Percentiles rank a stretch among this genome's conserved stretches.
These are phyloP conservation scores for Rattus rattus DNA, from an alignment of 2,113 vertebrate species.

Conservation along the genomic window DNA sequence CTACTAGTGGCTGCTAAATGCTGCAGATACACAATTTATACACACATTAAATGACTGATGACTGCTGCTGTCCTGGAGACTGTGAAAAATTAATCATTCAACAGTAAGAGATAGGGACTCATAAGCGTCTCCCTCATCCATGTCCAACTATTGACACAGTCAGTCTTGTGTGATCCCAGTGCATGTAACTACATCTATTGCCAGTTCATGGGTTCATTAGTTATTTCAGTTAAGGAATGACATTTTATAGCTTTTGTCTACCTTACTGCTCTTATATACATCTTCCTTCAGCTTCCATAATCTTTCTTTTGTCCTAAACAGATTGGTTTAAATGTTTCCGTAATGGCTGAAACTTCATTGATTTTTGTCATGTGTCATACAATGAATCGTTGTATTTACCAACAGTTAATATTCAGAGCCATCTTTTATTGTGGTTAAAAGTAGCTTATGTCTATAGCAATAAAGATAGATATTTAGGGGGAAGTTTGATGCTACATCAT, in stretches of 20 bases:
- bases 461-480: neutral
- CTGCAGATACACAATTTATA: neutral
- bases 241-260: neutral
- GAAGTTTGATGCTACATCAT: neutral
- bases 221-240: neutral
- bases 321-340: neutral
- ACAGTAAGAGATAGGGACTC: neutral
- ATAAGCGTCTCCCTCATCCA: neutral
- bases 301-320: neutral
- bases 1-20: neutral
- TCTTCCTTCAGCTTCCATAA: neutral
- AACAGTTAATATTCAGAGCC: neutral
- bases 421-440: neutral
- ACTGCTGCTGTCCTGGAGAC: neutral
- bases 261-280: neutral
- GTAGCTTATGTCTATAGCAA: neutral
- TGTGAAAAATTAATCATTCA: neutral
- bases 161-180: neutral
- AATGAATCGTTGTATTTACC: neutral
- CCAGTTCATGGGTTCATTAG: neutral
- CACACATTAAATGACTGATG: neutral
- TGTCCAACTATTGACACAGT: neutral
- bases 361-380: neutral
- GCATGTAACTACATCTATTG: neutral
- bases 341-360: neutral